Evolutionary conservation across 2,797 vertebrate genomes (phyloP).

Genomic region (Lutjanus argentimaculatus): DNA sequence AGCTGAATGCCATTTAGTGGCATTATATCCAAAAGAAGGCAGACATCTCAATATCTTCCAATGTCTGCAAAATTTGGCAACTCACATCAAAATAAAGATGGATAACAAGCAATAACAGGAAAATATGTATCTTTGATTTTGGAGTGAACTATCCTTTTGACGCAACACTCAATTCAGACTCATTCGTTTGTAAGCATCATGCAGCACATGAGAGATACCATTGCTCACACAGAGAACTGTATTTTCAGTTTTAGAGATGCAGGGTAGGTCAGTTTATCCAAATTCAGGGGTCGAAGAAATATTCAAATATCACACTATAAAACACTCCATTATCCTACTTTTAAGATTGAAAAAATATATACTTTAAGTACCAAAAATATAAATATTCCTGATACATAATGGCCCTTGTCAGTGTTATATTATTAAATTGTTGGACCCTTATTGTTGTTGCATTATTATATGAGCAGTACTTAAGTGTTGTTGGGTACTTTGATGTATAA

Average conservation of each 20-base stretch:
- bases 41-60: too few species aligned
- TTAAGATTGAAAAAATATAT: not conserved
- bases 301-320: not conserved
- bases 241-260: not conserved
- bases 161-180: not conserved
- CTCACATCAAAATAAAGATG: too few species aligned
- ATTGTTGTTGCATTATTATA: not conserved
- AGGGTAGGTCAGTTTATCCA: not conserved
- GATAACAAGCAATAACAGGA: too few species aligned
- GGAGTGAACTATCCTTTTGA: not conserved
- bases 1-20: too few species aligned
- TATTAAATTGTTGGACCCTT: not conserved
- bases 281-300: not conserved
- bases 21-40: too few species aligned
- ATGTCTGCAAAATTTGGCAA: too few species aligned
- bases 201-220: not conserved
- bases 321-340: not conserved
- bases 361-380: not conserved
- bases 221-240: not conserved
- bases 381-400: not conserved
- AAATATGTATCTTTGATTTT: too few species aligned
- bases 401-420: not conserved
- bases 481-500: not conserved
- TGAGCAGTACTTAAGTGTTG: not conserved
- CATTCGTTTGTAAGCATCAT: not conserved